Evolutionary conservation across 64 coral and sea anemone genomes (phyloP).

Genomic region (Acropora tenuis): DNA sequence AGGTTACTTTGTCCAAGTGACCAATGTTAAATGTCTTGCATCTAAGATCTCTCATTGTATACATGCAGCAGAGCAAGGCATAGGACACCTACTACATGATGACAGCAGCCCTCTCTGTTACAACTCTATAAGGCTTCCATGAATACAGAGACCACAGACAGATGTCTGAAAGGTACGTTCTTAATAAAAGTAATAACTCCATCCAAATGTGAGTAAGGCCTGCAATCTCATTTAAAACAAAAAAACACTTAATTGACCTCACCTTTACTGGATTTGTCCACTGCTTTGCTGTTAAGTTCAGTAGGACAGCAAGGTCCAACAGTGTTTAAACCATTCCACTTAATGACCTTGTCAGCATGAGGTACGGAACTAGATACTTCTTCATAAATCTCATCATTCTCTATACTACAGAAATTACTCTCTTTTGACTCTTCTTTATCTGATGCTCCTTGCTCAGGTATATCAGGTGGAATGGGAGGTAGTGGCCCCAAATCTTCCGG

Average conservation of each 20-base stretch:
- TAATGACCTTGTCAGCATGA: conserved; percentile 43
- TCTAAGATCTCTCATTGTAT: too few relatives aligned
- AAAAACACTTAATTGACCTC: not conserved
- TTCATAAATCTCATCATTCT: conserved; percentile 88
- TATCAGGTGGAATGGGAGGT: conserved; percentile 51
- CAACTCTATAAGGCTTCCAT: too few relatives aligned
- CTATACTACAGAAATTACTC: conserved; percentile 17
- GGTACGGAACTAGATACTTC: conserved; percentile 47
- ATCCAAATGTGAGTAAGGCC: too few relatives aligned
- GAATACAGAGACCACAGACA: too few relatives aligned
- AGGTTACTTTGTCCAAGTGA: too few relatives aligned
- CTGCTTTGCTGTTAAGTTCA: not conserved
- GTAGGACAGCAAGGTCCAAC: not conserved
- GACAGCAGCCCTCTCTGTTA: too few relatives aligned
- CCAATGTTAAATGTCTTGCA: too few relatives aligned
- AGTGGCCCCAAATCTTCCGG: conserved; percentile 35
- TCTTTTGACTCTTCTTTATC: conserved; percentile 20
- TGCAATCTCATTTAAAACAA: not conserved
- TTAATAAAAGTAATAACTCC: too few relatives aligned
- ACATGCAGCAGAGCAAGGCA: too few relatives aligned
- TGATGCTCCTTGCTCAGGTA: conserved; percentile 36
- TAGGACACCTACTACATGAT: too few relatives aligned
- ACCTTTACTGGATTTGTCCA: conserved; percentile 33
- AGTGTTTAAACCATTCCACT: conserved; percentile 17
- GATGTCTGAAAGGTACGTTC: too few relatives aligned